These are phyloP conservation scores for Ageneiosus marmoratus DNA, from an alignment of 2,113 vertebrate genomes.

Conservation along the genomic window DNA sequence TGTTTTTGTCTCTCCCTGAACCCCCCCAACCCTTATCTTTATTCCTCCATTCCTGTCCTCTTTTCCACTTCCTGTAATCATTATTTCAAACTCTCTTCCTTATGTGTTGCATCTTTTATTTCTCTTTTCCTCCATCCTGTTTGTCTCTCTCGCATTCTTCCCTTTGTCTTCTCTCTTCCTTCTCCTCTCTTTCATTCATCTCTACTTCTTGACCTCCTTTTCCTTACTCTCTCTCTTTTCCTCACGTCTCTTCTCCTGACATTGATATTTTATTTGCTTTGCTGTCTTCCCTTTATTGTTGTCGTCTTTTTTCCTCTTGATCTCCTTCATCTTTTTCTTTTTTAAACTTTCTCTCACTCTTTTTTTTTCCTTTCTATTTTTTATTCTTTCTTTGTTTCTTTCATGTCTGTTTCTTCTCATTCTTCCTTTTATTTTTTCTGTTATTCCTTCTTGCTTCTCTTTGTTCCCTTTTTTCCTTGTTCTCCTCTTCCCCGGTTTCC, in stretches of 20 bases:
- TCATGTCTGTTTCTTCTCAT: neutral
- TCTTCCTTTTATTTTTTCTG: neutral
- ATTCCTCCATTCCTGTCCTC: neutral
- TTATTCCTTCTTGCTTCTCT: neutral
- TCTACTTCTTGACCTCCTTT: neutral
- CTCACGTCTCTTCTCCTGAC: neutral
- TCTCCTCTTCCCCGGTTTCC: constrained; percentile 15
- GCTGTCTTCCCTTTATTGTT: too few relatives aligned
- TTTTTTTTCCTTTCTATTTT: neutral
- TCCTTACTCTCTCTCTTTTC: neutral
- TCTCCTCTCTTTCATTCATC: neutral
- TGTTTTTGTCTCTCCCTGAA: neutral
- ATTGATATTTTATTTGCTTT: neutral
- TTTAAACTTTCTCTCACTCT: too few relatives aligned
- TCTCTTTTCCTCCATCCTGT: neutral
- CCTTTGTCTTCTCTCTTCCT: neutral
- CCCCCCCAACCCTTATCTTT: neutral
- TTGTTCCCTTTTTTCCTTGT: neutral
- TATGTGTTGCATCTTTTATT: neutral
- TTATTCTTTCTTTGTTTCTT: neutral
- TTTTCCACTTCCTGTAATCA: neutral
- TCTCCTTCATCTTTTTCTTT: neutral
- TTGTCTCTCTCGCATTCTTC: neutral
- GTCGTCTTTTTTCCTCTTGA: neutral
- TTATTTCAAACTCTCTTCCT: neutral